These are phyloP conservation scores for Pseudorhiza aurosa DNA, from an alignment of 30 jellyfish, hydroid and myxozoan species.

Conservation along the genomic window DNA sequence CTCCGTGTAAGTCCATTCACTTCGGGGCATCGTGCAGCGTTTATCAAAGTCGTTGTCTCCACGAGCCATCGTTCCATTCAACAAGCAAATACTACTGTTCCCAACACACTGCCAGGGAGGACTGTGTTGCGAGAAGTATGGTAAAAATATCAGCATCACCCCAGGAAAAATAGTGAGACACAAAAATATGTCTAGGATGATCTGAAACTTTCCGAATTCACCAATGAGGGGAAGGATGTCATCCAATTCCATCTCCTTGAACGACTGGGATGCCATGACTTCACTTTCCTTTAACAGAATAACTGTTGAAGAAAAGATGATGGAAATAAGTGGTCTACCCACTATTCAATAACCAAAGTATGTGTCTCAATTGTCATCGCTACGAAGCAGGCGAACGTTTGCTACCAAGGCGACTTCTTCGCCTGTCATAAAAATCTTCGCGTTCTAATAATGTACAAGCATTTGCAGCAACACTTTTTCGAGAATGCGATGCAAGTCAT, in stretches of 20 bases:
- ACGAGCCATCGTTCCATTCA: constrained; percentile 47
- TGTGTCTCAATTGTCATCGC: too few species aligned
- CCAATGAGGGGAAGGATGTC: constrained; percentile 80
- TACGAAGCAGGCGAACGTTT: too few species aligned
- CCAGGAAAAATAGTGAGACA: constrained; percentile 78
- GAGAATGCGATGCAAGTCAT: too few species aligned
- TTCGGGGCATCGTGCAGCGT: constrained; percentile 65
- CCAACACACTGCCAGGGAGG: constrained; percentile 91
- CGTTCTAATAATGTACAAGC: too few species aligned
- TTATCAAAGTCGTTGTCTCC: constrained; percentile 2
- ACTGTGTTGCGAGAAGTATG: constrained; percentile 82
- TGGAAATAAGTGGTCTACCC: too few species aligned
- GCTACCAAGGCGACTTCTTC: too few species aligned
- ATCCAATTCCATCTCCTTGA: constrained; percentile 44
- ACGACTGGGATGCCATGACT: not conserved
- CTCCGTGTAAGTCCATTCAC: constrained; percentile 63
- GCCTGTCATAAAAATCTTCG: too few species aligned
- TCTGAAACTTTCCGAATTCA: constrained; percentile 84
- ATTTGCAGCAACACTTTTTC: too few species aligned
- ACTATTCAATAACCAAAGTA: too few species aligned
- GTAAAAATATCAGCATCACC: constrained; percentile 64
- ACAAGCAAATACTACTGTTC: constrained; percentile 77
- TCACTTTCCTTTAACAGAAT: too few species aligned
- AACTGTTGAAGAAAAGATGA: too few species aligned
- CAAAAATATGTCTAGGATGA: constrained; percentile 38